These are phyloP conservation scores for Argopecten irradians DNA, from an alignment of 1,140 invertebrate genomes.

Conservation along the genomic window DNA sequence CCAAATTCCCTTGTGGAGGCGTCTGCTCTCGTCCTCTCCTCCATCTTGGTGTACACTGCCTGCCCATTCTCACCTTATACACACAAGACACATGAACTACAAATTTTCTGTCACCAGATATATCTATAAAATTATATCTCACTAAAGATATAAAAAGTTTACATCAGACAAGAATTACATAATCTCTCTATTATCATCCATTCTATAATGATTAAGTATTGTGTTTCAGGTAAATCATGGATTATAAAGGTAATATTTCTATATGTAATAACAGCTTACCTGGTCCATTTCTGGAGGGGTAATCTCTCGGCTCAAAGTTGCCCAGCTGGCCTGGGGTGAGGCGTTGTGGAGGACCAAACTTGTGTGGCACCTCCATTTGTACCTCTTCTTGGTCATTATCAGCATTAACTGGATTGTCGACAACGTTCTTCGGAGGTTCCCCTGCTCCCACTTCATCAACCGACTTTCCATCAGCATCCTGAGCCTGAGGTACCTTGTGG, in stretches of 20 bases:
- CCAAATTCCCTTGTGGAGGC: conserved; percentile 84
- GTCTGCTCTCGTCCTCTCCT: conserved; percentile 70
- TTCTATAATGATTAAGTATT: too few species aligned
- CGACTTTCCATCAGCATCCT: neutral
- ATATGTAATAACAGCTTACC: conserved; percentile 82
- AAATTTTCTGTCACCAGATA: neutral
- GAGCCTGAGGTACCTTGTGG: neutral
- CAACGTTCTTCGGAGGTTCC: conserved; percentile 52
- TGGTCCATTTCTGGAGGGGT: conserved; percentile 83
- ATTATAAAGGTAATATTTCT: neutral
- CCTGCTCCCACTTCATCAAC: conserved; percentile 1
- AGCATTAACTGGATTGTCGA: conserved; percentile 52
- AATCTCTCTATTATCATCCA: neutral
- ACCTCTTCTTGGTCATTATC: conserved; percentile 35
- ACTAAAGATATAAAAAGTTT: neutral
- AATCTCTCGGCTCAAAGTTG: conserved; percentile 79
- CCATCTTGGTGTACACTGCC: conserved; percentile 67
- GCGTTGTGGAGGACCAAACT: conserved; percentile 66
- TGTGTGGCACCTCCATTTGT: conserved; percentile 36
- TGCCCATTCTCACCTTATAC: conserved; percentile 72
- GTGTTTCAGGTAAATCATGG: neutral
- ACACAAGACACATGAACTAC: neutral
- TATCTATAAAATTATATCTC: neutral
- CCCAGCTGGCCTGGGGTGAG: conserved; percentile 76
- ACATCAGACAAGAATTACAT: neutral